phyloP scores from a whole-genome alignment of 2,113 vertebrate species.

The Heliornis fulica region DNA sequence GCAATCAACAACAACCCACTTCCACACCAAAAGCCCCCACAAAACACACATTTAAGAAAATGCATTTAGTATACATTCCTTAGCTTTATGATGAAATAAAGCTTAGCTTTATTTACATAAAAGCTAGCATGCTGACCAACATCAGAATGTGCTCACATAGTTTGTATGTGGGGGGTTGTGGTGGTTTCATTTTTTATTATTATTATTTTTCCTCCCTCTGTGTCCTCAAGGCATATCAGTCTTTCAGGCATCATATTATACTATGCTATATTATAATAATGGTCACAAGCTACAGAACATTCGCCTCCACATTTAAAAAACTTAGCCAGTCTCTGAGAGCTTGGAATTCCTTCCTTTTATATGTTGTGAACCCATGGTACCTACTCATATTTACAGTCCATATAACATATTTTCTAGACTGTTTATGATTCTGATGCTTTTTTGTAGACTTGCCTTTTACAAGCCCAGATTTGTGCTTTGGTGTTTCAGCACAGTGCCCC shows the following conservation, averaged over 20 bases:
- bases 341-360: background rate
- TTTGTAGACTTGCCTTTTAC: background rate
- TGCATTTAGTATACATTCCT: background rate
- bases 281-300: background rate
- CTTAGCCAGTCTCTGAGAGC: background rate
- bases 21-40: background rate
- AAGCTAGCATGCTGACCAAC: background rate
- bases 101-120: too few relatives aligned
- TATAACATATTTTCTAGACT: background rate
- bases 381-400: background rate
- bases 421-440: background rate
- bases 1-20: background rate
- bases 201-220: background rate
- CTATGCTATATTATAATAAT: too few relatives aligned
- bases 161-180: too few relatives aligned
- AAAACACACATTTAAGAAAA: background rate
- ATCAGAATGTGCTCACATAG: background rate
- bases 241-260: background rate
- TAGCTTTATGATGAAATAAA: background rate
- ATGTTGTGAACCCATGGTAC: accelerated
- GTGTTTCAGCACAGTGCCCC: background rate
- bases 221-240: background rate
- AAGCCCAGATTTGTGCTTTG: background rate
- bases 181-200: background rate
- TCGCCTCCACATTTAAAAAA: background rate